Evolutionary conservation across 2,888 invertebrate species (phyloP).

Genomic region (Drosophila acutilabella): DNA sequence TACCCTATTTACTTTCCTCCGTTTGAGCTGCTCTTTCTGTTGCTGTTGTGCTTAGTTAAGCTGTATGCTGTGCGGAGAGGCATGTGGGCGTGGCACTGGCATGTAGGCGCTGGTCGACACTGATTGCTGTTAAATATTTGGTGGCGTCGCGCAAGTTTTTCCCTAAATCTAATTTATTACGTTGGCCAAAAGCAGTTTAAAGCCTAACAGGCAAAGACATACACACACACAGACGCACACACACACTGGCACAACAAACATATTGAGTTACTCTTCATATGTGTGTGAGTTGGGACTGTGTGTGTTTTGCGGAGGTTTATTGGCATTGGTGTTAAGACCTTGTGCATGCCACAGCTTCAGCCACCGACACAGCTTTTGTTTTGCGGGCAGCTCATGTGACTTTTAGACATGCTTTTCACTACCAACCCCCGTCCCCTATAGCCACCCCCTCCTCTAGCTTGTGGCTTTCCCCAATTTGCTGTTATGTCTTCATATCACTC

Average conservation of each 20-base stretch:
- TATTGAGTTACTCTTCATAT: constrained; percentile 11
- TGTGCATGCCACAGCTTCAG: constrained; percentile 41
- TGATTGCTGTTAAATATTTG: constrained; percentile 79
- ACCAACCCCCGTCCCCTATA: neutral
- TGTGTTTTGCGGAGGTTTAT: constrained; percentile 41
- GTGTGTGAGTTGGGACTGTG: constrained; percentile 23
- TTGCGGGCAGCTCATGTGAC: constrained; percentile 47
- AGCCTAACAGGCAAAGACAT: constrained; percentile 54
- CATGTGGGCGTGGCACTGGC: constrained; percentile 2
- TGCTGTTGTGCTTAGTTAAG: constrained; percentile 28
- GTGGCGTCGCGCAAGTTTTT: constrained; percentile 61
- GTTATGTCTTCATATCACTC: constrained; percentile 71
- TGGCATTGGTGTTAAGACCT: constrained; percentile 63
- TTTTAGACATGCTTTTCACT: constrained; percentile 35
- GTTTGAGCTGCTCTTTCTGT: constrained; percentile 4
- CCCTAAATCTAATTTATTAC: constrained; percentile 77
- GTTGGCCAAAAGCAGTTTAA: constrained; percentile 65
- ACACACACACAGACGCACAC: neutral
- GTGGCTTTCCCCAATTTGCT: constrained; percentile 62
- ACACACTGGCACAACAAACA: constrained; percentile 1
- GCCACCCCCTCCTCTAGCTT: neutral
- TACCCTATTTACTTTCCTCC: neutral
- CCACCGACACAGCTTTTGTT: constrained; percentile 34
- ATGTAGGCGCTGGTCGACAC: constrained; percentile 37
- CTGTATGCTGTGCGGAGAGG: constrained; percentile 19